These are phyloP conservation scores for Sternarchorhynchus goeldii DNA, from an alignment of 2,797 vertebrate species.

Conservation along the genomic window DNA sequence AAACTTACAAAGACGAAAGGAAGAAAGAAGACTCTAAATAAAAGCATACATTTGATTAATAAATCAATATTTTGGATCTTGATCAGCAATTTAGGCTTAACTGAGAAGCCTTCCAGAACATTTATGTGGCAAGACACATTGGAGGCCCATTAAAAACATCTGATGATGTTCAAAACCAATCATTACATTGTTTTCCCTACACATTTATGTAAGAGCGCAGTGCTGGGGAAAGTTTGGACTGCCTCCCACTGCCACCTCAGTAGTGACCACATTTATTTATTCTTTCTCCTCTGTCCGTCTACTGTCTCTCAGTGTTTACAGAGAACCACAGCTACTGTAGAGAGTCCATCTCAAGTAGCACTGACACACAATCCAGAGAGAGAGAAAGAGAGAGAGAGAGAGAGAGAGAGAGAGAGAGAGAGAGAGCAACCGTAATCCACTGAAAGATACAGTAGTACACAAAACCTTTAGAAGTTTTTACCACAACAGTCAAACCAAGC, in stretches of 20 bases:
- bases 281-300: conserved; percentile 27
- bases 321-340: conserved; percentile 37
- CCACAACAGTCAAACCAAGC: neutral
- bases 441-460: neutral
- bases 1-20: neutral
- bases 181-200: neutral
- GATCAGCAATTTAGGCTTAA: neutral
- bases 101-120: neutral
- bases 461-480: neutral
- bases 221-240: conserved; percentile 21
- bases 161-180: neutral
- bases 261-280: conserved; percentile 45
- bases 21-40: neutral
- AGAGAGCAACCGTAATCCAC: neutral
- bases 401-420: neutral
- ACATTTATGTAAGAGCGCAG: neutral
- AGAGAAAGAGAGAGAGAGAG: neutral
- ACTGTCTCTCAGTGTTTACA: conserved; percentile 44
- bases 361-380: conserved; percentile 31
- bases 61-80: neutral
- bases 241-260: conserved; percentile 35
- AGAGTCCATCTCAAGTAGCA: neutral
- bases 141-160: neutral
- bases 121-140: neutral
- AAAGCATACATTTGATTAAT: neutral